Percentiles rank a stretch among this genome's conserved stretches.
Evolutionary conservation across 2,797 vertebrate genomes (phyloP).

Genomic region (Centropyge bicolor): DNA sequence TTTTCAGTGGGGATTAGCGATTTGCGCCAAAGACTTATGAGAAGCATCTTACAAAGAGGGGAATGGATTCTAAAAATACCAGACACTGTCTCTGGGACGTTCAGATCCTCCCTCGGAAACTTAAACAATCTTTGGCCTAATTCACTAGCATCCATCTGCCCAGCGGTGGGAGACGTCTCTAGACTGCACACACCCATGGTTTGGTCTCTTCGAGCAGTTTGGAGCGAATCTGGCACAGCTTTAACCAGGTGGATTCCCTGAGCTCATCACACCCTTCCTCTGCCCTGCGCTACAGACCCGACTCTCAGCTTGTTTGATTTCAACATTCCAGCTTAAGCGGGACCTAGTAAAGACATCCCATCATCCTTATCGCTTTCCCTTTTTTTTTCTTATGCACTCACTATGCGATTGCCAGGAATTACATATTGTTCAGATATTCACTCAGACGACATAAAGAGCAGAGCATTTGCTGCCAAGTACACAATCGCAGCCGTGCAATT

Average conservation of each 20-base stretch:
- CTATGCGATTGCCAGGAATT: slow-evolving; percentile 66
- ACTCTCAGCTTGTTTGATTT: slow-evolving; percentile 53
- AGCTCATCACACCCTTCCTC: slow-evolving; percentile 37
- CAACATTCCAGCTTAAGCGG: slow-evolving; percentile 67
- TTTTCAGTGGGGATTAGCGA: slow-evolving; percentile 66
- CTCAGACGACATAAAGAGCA: slow-evolving; percentile 65
- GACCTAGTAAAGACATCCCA: slow-evolving; percentile 54
- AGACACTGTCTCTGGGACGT: slow-evolving; percentile 48
- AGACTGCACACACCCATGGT: slow-evolving; percentile 40
- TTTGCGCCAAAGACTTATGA: slow-evolving; percentile 56
- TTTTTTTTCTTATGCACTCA: slow-evolving; percentile 28
- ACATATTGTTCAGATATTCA: slow-evolving; percentile 74
- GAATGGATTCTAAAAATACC: slow-evolving; percentile 70
- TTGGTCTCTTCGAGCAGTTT: slow-evolving; percentile 43
- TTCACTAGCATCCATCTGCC: slow-evolving; percentile 54
- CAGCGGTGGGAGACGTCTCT: slow-evolving; percentile 24
- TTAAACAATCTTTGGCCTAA: slow-evolving; percentile 56
- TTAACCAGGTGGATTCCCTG: slow-evolving; percentile 16
- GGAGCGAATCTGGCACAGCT: slow-evolving; percentile 28
- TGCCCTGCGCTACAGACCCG: slow-evolving; percentile 50
- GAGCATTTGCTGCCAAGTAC: slow-evolving; percentile 67
- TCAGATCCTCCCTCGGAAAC: slow-evolving; percentile 67
- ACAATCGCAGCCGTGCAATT: slow-evolving; percentile 69
- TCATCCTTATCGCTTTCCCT: slow-evolving; percentile 33
- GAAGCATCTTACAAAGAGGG: slow-evolving; percentile 59